Conservation (phyloP, 2,797 vertebrate genomes). For the Sebastolobus alascanus region DNA sequence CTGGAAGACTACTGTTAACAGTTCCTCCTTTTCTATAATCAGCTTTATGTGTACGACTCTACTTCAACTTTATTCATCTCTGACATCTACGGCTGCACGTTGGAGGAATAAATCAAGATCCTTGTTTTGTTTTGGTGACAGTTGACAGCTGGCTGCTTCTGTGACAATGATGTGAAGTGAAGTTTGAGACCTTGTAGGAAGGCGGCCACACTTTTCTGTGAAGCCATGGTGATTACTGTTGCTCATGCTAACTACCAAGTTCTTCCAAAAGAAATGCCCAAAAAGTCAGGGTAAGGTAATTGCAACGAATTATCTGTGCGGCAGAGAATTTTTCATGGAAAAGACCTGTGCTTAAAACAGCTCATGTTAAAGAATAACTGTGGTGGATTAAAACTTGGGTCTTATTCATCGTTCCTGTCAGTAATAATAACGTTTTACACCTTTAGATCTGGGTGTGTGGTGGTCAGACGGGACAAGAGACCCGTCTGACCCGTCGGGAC, state of each 20-base stretch:
- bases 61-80: background rate
- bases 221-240: background rate
- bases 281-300: background rate
- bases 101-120: background rate
- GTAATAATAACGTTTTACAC: background rate
- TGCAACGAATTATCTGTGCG: background rate
- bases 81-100: background rate
- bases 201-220: background rate
- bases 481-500: background rate
- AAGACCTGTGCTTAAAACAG: background rate
- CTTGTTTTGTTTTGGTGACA: conserved; percentile 8
- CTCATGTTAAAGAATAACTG: background rate
- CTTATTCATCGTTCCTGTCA: background rate
- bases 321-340: background rate
- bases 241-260: background rate
- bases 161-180: background rate
- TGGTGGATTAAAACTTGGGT: too few species aligned
- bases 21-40: conserved; percentile 9
- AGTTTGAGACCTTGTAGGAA: background rate
- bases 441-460: too few species aligned
- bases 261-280: background rate
- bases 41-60: background rate
- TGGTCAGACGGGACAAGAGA: background rate
- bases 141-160: background rate
- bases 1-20: conserved; percentile 29